Evolutionary conservation across 2,797 vertebrate species (phyloP).

Genomic region (Tadarida brasiliensis): DNA sequence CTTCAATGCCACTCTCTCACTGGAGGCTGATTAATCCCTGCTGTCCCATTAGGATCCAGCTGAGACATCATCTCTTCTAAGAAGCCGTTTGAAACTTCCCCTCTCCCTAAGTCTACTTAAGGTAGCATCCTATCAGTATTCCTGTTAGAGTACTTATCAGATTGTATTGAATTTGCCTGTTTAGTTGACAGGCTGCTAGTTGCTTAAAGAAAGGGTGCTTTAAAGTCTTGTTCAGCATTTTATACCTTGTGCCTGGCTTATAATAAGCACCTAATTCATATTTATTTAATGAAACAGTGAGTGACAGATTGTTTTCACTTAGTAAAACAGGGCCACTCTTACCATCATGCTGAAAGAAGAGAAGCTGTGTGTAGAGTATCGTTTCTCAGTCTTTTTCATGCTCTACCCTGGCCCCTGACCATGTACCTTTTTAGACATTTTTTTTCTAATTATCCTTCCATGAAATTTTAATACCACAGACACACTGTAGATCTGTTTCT

Average conservation of each 20-base stretch:
- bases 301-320: neutral
- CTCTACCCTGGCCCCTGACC: neutral
- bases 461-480: slow-evolving; percentile 26
- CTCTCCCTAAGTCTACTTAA: neutral
- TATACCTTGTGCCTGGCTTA: neutral
- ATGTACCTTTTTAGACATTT: neutral
- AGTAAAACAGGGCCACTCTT: neutral
- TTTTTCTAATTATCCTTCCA: neutral
- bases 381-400: neutral
- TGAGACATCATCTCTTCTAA: slow-evolving; percentile 16
- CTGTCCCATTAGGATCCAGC: neutral
- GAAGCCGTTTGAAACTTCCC: neutral
- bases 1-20: neutral
- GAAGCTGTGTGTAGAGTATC: neutral
- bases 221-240: slow-evolving; percentile 38
- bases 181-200: neutral
- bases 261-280: slow-evolving; percentile 8
- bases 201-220: slow-evolving; percentile 42
- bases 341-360: neutral
- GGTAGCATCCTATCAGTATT: neutral
- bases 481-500: neutral
- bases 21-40: neutral
- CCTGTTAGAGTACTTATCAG: neutral
- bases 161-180: neutral
- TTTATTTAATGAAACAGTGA: slow-evolving; percentile 15